Evolutionary conservation across 2,888 invertebrate genomes (phyloP).

Genomic region (Sturmia bella): DNA sequence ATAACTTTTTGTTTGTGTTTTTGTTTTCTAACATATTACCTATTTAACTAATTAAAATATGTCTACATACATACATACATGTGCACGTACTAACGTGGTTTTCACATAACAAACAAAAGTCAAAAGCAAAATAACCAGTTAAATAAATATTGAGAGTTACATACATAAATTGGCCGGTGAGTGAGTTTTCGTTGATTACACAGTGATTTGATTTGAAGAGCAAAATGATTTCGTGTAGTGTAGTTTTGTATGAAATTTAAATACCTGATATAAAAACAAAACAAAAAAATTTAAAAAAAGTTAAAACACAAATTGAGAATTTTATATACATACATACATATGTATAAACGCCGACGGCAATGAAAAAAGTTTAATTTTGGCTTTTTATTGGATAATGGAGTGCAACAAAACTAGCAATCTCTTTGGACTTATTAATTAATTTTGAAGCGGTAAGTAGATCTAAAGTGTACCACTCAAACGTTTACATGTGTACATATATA

Average conservation of each 20-base stretch:
- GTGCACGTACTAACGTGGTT: background rate
- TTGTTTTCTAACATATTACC: constrained; percentile 7
- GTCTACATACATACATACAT: constrained; percentile 3
- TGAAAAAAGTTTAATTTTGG: constrained; percentile 11
- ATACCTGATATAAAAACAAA: too few species aligned
- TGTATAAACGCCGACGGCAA: constrained; percentile 43
- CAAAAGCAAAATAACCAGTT: constrained; percentile 1
- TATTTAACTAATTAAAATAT: background rate
- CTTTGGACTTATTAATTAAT: constrained; percentile 52
- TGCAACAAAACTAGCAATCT: constrained; percentile 1
- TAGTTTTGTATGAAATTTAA: too few species aligned
- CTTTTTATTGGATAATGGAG: background rate
- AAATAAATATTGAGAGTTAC: constrained; percentile 15
- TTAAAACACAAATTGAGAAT: too few species aligned
- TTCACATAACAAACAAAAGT: background rate
- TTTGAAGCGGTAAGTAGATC: constrained; percentile 42
- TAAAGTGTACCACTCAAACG: background rate
- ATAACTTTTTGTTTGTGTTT: constrained; percentile 5
- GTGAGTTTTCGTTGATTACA: constrained; percentile 12
- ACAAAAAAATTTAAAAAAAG: too few species aligned
- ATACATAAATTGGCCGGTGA: constrained; percentile 23
- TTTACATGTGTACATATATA: too few species aligned
- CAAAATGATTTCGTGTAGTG: background rate
- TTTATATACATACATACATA: too few species aligned
- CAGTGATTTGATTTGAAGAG: constrained; percentile 36